phyloP scores from a whole-genome alignment of 92 coral and sea anemone genomes.

The Phenganax subtilis region DNA sequence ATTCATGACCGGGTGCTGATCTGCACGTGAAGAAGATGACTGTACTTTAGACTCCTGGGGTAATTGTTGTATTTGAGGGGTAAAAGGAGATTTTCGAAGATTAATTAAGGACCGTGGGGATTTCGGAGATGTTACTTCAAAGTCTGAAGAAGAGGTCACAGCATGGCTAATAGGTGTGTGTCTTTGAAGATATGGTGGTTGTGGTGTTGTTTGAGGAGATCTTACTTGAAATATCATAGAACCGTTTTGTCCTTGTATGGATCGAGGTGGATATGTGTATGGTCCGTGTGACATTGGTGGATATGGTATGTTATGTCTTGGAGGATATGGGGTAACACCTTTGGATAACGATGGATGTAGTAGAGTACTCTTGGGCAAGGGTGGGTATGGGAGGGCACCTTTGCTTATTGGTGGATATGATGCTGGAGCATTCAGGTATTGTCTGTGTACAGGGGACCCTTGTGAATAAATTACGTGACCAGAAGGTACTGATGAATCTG shows the following conservation, averaged over 20 bases:
- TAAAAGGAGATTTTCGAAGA: not conserved
- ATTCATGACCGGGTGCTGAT: constrained; percentile 10
- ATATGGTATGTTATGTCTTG: not conserved
- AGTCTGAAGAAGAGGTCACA: too few relatives aligned
- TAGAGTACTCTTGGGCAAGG: not conserved
- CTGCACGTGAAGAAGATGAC: constrained; percentile 16
- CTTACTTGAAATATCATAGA: not conserved
- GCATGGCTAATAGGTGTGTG: not conserved
- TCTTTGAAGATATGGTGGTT: not conserved
- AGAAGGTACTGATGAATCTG: constrained; percentile 6
- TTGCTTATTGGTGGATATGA: not conserved
- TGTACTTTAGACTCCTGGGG: not conserved
- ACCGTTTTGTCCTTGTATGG: constrained; percentile 12
- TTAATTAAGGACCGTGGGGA: not conserved
- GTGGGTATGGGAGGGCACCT: not conserved
- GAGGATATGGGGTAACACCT: constrained; percentile 3
- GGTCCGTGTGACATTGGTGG: constrained; percentile 1
- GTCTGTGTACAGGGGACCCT: not conserved
- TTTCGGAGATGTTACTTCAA: not conserved
- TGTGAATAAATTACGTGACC: not conserved
- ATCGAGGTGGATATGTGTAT: not conserved
- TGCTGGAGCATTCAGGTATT: not conserved
- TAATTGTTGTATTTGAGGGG: not conserved
- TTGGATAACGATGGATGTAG: constrained; percentile 11
- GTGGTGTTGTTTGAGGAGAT: constrained; percentile 10